Evolutionary conservation across 2,797 vertebrate genomes (phyloP), one percentile per base, ranked within the genome.

Genomic region (Phoebastria nigripes): DNA sequence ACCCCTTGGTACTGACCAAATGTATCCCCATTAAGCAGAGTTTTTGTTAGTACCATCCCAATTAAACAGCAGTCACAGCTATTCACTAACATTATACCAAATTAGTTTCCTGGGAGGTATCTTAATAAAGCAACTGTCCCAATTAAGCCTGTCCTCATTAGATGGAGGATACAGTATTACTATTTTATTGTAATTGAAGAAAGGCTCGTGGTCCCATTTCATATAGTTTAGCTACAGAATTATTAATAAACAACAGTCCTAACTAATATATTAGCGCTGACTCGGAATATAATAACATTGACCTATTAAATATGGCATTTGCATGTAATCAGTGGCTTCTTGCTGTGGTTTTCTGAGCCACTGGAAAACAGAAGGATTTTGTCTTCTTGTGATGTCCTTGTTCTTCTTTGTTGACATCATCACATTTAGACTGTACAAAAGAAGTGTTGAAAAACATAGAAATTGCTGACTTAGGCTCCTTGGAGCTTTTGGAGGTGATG

Each of bases 141-240:
- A 97, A 97, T 97, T 97, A 97, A 97, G 95, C 92, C 96, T 95
- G 93, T 96, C 96, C 96, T 97, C 96, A 97, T 97, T 97, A 97
- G 96, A 96, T 80, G 87, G 88, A 97, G 97, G 95, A 96, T 97
- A 97, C 95, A 96, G 97, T 97, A 97, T 97, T 96, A 97, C 93
- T 97, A 90, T 71, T 93, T 97, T 92, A 95, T 96, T 95, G 94
- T 91, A 88, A 83, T 95, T 96, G 87, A 91, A 70, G 80, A 47
- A 92, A 90, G 73, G 91, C 92, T 96, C 63, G 52, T 56, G 83
- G 89, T 90, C 96, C 96, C 84, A 84, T 85, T 95, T 90, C 80
- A 89, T 79, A 85, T 81, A 87, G 76, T 74, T 90, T 94, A 94
- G 71, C 78, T 87, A 86, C 67, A 77, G 62, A 87, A 86, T 95